Base-by-base conservation (phyloP, 64 coral and sea anemone species). In the Dendrophyllia cribrosa region DNA sequence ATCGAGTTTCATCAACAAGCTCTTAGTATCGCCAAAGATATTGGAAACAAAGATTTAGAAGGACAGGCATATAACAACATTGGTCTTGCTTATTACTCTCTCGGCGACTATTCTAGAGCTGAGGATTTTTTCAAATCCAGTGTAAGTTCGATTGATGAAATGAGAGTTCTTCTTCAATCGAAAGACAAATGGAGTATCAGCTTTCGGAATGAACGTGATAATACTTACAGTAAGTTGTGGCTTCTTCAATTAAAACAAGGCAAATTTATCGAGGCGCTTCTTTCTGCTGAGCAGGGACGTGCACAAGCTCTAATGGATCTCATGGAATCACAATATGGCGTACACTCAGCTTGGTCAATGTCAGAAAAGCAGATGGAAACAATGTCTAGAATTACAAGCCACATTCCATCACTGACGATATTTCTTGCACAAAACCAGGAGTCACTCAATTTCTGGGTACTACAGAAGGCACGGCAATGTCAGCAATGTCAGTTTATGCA, bases 1-100 rank as follows among this genome's bases (percentile, higher is more conserved):
- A 79, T 79, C 49, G 46, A 19, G 56, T 79, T 21, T 79, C 49
- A 79, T 24, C 47, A 79, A n/a, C 49, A 55, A n/a, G 21, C 76
- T 12, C 76, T 79, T 21, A 17, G 1, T 53, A 79, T 19, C 22
- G 76, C 49, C 9, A 79, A 55, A 55, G 52, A 55, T 5, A 55
- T 79, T 49, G 76, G 76, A 52, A 46, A 79, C 17, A 50, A 53
- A 79, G 9, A 50, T 21, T 47, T 12, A 12, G 13, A 63, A 63
- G 16, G 4, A 63, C 3, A 63, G 60, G 60, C 60, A 63, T 63
- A 19, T 19, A 12, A 14, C 4, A 63, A 63, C 16, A 12, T 63
- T 12, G 60, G 61, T 15, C 1, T 15, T 64, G 61, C 61, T 13
- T 64, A 17, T 64, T 1, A 20, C 13, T 15, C 61, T 64, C 14